These are phyloP conservation scores for Neuroterus valhalla DNA, from an alignment of 1,140 invertebrate genomes.

Conservation along the genomic window DNA sequence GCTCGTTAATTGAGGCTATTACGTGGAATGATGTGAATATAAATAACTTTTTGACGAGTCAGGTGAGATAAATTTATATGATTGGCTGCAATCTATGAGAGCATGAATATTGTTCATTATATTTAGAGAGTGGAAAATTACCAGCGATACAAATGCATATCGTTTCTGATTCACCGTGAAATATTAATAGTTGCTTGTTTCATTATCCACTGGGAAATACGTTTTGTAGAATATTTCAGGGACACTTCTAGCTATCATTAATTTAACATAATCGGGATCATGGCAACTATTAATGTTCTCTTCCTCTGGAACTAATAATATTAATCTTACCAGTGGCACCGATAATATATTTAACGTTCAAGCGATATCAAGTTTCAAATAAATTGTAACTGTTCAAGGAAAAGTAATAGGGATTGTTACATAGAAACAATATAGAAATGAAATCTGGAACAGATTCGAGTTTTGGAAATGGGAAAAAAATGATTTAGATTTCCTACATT, in stretches of 20 bases:
- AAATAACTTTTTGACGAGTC: neutral
- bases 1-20: neutral
- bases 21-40: constrained; percentile 11
- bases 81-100: constrained; percentile 8
- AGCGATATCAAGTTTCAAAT: constrained; percentile 13
- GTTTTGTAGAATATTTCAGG: constrained; percentile 25
- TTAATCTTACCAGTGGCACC: constrained; percentile 10
- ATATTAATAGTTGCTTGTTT: constrained; percentile 27
- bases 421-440: no score
- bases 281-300: constrained; percentile 18
- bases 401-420: neutral
- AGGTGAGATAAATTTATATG: constrained; percentile 5
- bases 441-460: no score
- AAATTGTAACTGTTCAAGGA: neutral
- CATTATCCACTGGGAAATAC: constrained; percentile 26
- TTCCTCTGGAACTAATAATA: constrained; percentile 24
- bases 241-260: constrained; percentile 13
- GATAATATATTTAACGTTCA: constrained; percentile 17
- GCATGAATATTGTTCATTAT: neutral
- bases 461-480: no score
- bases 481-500: no score
- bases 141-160: constrained; percentile 14
- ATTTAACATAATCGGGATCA: constrained; percentile 22
- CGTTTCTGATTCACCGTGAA: constrained; percentile 8
- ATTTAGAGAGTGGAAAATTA: constrained; percentile 14